A percentile compares a stretch with the other conserved stretches of the same genome.
Evolutionary conservation across 1,140 invertebrate species (phyloP).

Genomic region (Lordiphosa stackelbergi): DNA sequence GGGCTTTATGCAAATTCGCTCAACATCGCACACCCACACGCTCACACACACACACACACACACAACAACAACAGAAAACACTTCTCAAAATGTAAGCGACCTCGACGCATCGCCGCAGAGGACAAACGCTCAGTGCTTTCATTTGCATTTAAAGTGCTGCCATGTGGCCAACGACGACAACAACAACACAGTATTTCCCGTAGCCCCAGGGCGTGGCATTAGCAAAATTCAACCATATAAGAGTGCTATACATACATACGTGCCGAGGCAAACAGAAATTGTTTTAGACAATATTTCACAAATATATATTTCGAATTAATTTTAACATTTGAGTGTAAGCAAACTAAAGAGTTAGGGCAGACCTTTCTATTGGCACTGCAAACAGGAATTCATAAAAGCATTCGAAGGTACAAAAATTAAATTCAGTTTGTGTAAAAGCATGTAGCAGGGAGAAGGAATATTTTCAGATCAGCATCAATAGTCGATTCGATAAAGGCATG

Average conservation of each 20-base stretch:
- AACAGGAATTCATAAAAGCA: too few relatives aligned
- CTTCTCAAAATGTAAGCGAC: constrained; percentile 64
- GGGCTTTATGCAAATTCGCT: constrained; percentile 67
- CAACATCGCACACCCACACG: constrained; percentile 23
- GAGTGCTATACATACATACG: not conserved
- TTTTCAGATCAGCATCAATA: too few relatives aligned
- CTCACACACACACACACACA: constrained; percentile 7
- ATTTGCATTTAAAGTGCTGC: constrained; percentile 74
- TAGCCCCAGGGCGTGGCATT: constrained; percentile 21
- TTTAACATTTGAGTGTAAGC: not conserved
- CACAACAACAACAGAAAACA: constrained; percentile 36
- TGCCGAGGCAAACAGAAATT: constrained; percentile 10
- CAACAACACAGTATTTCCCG: constrained; percentile 10
- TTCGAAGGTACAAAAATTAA: too few relatives aligned
- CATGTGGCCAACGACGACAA: constrained; percentile 53
- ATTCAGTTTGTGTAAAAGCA: too few relatives aligned
- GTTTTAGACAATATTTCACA: constrained; percentile 3
- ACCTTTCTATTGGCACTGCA: too few relatives aligned
- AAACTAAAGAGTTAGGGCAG: too few relatives aligned
- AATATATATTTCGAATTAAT: not conserved
- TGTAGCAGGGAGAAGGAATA: too few relatives aligned
- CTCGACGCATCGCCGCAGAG: constrained; percentile 62
- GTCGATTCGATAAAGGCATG: too few relatives aligned
- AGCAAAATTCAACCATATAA: constrained; percentile 2
- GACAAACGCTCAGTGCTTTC: constrained; percentile 52